phyloP scores from a whole-genome alignment of 1,140 invertebrate species.

The Brachionus calyciflorus region DNA sequence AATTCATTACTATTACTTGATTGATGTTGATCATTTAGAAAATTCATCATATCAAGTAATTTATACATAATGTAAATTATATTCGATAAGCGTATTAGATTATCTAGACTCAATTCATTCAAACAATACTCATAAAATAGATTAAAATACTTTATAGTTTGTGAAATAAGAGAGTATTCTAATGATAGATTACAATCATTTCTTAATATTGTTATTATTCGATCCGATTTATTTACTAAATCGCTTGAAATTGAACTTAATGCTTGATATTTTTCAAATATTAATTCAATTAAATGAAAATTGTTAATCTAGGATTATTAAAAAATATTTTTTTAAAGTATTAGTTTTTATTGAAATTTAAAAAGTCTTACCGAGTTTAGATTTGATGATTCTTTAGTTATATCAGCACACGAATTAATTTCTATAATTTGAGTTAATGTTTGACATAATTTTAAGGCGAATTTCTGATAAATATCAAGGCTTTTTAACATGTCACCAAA shows the following conservation, averaged over 20 bases:
- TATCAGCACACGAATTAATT: no score
- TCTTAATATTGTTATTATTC: neutral
- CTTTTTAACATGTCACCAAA: no score
- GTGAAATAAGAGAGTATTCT: neutral
- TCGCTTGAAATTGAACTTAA: neutral
- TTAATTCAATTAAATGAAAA: neutral
- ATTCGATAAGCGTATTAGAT: slow-evolving; percentile 14
- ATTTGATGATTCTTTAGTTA: no score
- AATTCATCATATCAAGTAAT: neutral
- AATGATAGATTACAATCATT: neutral
- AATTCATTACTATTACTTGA: neutral
- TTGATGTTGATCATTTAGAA: neutral
- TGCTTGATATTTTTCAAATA: neutral
- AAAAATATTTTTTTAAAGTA: no score
- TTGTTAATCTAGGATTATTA: neutral
- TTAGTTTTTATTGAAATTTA: no score
- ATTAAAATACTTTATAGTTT: neutral
- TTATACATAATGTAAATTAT: neutral
- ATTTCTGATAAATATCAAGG: no score
- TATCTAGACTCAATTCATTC: neutral
- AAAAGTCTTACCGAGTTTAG: no score
- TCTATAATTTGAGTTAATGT: no score
- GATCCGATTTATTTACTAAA: no score
- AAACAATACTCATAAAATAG: slow-evolving; percentile 18
- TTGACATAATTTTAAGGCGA: no score